Conservation (phyloP, 1,140 invertebrate species). For the Lethocerus indicus region DNA sequence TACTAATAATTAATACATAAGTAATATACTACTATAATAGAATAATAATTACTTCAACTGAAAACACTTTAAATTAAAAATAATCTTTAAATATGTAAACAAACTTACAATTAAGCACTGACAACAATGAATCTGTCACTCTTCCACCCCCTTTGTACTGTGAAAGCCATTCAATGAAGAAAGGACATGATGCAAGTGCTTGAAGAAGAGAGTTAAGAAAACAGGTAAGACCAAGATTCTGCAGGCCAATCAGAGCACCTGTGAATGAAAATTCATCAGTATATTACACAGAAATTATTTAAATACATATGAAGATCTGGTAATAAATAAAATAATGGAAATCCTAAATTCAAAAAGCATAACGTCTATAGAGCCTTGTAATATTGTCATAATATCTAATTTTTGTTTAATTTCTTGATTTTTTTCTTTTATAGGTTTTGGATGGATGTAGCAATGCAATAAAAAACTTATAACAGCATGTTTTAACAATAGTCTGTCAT, state of each 20-base stretch:
- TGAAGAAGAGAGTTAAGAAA: slow-evolving; percentile 75
- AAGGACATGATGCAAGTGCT: slow-evolving; percentile 62
- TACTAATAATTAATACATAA: slow-evolving; percentile 1
- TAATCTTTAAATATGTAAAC: no score
- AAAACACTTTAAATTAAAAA: no score
- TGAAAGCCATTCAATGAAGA: slow-evolving; percentile 64
- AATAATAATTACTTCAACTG: no score
- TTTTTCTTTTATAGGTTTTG: no score
- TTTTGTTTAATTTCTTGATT: no score
- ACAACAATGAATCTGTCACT: slow-evolving; percentile 34
- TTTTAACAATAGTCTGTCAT: no score
- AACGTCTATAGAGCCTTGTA: neutral
- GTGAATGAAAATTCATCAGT: no score
- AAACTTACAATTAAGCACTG: neutral
- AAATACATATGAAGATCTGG: no score
- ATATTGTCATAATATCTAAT: neutral
- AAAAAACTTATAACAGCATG: no score
- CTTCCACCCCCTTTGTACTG: slow-evolving; percentile 38
- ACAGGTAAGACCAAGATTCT: slow-evolving; percentile 73
- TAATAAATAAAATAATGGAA: neutral
- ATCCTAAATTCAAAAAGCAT: neutral
- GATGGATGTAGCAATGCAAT: no score
- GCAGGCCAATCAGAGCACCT: slow-evolving; percentile 58
- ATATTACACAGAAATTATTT: no score
- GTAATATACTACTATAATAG: neutral